Base-by-base conservation (phyloP, 2,888 invertebrate species). In the Leptopilina syphax region DNA sequence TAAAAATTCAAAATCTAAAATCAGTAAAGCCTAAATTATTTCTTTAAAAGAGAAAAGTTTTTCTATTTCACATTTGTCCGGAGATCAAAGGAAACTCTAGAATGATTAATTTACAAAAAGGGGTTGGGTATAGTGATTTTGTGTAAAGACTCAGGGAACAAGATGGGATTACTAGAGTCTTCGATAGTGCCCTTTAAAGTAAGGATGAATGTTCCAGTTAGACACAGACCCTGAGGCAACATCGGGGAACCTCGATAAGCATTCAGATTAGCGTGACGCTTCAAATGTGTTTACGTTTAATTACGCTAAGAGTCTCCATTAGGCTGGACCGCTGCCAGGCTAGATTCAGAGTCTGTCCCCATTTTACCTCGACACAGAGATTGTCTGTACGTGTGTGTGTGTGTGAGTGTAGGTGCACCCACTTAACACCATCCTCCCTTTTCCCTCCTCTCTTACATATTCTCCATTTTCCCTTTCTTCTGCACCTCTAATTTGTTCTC, bases 251-350 rank as follows among this genome's bases (percentile, higher is more conserved):
- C 89, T 89, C 89, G 90, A 91, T 91, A 91, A 91, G 91, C 91
- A 90, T 90, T 90, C 86, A 88, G 91, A 91, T 91, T 90, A 91
- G 90, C 89, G 88, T 88, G 91, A 91, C 91, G 90, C 90, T 91
- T 90, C 89, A 88, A 89, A 91, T 89, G 91, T 91, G 91, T 91
- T 91, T 91, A 91, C 91, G 90, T 91, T 91, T 91, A 91, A 91
- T 91, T 91, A 91, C 90, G 88, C 90, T 91, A 91, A 91, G 91
- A 91, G 91, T 91, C 90, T 91, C 91, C 91, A 91, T 91, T 91
- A 91, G 90, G 90, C 90, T 91, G 91, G 91, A 91, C 90, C 89
- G 86, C 82, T 90, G 91, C 90, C 91, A 91, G 89, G 85, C 85
- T 87, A 86, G 85, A 85, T 86, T 88, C 87, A 86, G 85, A 85